These are phyloP conservation scores for Parasteatoda tepidariorum DNA, from an alignment of 1,140 invertebrate species.

Conservation along the genomic window DNA sequence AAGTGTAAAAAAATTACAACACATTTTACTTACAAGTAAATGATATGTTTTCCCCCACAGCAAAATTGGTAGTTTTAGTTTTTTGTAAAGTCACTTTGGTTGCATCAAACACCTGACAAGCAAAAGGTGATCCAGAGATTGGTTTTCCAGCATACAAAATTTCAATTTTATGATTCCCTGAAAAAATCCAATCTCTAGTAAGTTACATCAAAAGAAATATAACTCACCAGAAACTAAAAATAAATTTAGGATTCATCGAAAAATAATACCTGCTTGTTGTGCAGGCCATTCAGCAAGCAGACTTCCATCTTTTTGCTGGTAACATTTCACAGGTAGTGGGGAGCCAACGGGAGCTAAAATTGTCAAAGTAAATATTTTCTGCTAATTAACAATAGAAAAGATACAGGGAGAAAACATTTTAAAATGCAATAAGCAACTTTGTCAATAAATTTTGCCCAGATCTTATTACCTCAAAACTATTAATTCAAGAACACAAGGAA, in stretches of 20 bases:
- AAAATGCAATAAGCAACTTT: neutral
- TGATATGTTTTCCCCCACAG: constrained; percentile 84
- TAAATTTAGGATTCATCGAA: too few relatives aligned
- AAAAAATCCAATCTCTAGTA: constrained; percentile 15
- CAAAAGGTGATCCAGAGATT: constrained; percentile 94
- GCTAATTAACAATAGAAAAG: too few relatives aligned
- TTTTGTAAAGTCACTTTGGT: constrained; percentile 77
- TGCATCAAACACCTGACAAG: constrained; percentile 94
- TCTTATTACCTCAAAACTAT: neutral
- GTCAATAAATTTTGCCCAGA: neutral
- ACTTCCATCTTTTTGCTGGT: constrained; percentile 94
- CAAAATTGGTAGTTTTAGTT: constrained; percentile 81
- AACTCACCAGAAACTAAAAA: too few relatives aligned
- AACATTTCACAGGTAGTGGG: constrained; percentile 92
- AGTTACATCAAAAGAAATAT: too few relatives aligned
- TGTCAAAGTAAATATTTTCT: too few relatives aligned
- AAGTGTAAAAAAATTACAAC: too few relatives aligned
- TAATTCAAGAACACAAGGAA: neutral
- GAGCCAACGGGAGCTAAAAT: constrained; percentile 78
- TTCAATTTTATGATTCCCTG: constrained; percentile 83
- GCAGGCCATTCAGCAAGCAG: constrained; percentile 92
- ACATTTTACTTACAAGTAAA: constrained; percentile 86
- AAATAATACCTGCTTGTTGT: constrained; percentile 69
- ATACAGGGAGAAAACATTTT: neutral
- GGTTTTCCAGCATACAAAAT: constrained; percentile 92